Evolutionary conservation across 2,888 invertebrate species (phyloP), one percentile per base, ranked within the genome.

Genomic region (Clistopyga incitator): DNA sequence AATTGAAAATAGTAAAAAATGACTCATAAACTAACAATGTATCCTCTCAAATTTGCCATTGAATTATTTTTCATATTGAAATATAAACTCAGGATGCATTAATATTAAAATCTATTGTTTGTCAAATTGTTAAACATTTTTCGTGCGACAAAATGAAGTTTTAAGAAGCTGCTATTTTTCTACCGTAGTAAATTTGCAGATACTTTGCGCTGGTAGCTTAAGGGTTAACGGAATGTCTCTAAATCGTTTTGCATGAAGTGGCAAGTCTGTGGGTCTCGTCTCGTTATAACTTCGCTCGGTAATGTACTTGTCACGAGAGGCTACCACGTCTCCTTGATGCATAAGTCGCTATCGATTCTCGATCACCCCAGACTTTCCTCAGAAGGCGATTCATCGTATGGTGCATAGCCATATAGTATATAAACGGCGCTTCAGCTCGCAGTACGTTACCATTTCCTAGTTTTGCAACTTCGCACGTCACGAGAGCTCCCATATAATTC

Each of bases 391-490:
- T 45, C 23, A 56, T 59, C 59, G 47, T 59, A 23, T 15, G 13
- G n/a, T n/a, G 38, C 64, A 34, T 13, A 23, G 54, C 54, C 54
- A 13, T 54, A 23, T 11, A n/a, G n/a, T 50, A 50, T 50, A 18
- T 18, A 50, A 59, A 72, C 47, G 45, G 6, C 45, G 71, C 54
- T 59, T 72, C 56, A 45, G 59, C 29, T 3, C 42, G 45, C n/a
- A n/a, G 45, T 10, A 56, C 42, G 42, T 59, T 45, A 18, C 23
- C 72, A n/a, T 59, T 72, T 72, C 59, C 59, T 72, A 3, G 56
- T 72, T 72, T 72, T 45, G 72, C 56, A 72, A 72, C 72, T 47
- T 72, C 59, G 45, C 54, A 54, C 34, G 54, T 38, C 70, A 34
- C 54, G 56, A 10, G 20, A 38, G 23, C 54, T 42, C 20, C 10